Conservation (phyloP, 2,113 vertebrate genomes). For the Archilochus colubris region DNA sequence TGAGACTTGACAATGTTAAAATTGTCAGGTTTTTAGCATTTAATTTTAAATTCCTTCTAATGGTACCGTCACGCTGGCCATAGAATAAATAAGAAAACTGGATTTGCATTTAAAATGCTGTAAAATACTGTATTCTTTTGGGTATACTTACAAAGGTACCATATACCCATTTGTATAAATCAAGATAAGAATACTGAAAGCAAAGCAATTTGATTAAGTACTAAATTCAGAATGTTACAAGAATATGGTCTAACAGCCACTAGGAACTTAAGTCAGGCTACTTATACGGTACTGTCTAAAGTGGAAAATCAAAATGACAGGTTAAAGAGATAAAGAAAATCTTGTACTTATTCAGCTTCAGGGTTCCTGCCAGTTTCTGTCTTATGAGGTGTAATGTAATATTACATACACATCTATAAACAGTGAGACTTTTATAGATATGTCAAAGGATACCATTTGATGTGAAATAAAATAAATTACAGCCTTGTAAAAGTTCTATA, state of each 20-base stretch:
- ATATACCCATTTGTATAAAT: constrained; percentile 43
- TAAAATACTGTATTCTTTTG: constrained; percentile 65
- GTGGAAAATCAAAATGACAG: constrained; percentile 79
- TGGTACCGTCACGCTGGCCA: constrained; percentile 6
- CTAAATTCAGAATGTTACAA: constrained; percentile 74
- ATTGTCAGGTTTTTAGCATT: constrained; percentile 48
- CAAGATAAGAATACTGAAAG: constrained; percentile 74
- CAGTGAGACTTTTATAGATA: constrained; percentile 72
- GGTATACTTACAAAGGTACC: constrained; percentile 48
- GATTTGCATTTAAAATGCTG: constrained; percentile 75
- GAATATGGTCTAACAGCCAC: constrained; percentile 61
- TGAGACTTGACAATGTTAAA: background rate
- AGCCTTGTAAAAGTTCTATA: constrained; percentile 68
- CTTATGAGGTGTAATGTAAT: constrained; percentile 76
- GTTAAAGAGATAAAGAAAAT: constrained; percentile 78
- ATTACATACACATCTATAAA: constrained; percentile 76
- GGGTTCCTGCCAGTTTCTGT: constrained; percentile 67
- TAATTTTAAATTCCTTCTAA: constrained; percentile 58
- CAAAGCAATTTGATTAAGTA: constrained; percentile 70
- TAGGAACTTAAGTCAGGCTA: constrained; percentile 63
- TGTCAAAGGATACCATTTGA: constrained; percentile 67
- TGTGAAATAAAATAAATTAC: constrained; percentile 75
- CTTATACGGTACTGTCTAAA: constrained; percentile 42
- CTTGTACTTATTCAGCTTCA: constrained; percentile 69
- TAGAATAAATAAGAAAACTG: constrained; percentile 64